Evolutionary conservation across 2,888 invertebrate genomes (phyloP).

Genomic region (Drosophila monieri): DNA sequence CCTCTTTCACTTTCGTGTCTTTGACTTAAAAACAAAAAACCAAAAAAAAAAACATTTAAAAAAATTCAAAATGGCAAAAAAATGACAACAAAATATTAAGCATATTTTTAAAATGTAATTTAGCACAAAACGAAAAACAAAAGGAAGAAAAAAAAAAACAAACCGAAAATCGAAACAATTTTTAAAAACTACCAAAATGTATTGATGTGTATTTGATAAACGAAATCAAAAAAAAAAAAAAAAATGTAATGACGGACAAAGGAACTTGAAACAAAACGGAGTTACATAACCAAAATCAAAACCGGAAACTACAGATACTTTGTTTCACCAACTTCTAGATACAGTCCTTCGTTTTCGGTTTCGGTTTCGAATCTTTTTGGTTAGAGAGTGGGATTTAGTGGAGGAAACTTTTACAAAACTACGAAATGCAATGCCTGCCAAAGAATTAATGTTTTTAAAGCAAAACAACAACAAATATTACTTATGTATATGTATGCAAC

Average conservation of each 20-base stretch:
- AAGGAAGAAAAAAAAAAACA: constrained; percentile 51
- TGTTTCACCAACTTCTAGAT: constrained; percentile 25
- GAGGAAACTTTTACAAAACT: constrained; percentile 77
- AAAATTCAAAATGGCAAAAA: constrained; percentile 39
- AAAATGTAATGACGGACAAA: constrained; percentile 42
- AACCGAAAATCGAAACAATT: constrained; percentile 58
- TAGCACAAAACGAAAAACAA: constrained; percentile 65
- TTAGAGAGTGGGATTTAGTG: constrained; percentile 10
- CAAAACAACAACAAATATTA: constrained; percentile 37
- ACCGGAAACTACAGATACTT: constrained; percentile 30
- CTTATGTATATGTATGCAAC: constrained; percentile 49
- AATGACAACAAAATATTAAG: constrained; percentile 58
- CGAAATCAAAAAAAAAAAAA: constrained; percentile 33
- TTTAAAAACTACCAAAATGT: constrained; percentile 71
- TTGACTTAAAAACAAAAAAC: constrained; percentile 79
- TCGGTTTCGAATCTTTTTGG: constrained; percentile 66
- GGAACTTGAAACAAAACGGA: constrained; percentile 1
- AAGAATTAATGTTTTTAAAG: constrained; percentile 72
- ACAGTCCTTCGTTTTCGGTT: constrained; percentile 24
- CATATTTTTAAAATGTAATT: constrained; percentile 79
- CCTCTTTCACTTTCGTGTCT: constrained; percentile 84
- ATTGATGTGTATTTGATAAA: constrained; percentile 75
- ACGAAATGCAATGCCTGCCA: constrained; percentile 83
- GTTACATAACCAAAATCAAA: constrained; percentile 28
- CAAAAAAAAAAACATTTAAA: constrained; percentile 33